Conservation (phyloP, 2,797 vertebrate genomes). For the Catharus ustulatus region DNA sequence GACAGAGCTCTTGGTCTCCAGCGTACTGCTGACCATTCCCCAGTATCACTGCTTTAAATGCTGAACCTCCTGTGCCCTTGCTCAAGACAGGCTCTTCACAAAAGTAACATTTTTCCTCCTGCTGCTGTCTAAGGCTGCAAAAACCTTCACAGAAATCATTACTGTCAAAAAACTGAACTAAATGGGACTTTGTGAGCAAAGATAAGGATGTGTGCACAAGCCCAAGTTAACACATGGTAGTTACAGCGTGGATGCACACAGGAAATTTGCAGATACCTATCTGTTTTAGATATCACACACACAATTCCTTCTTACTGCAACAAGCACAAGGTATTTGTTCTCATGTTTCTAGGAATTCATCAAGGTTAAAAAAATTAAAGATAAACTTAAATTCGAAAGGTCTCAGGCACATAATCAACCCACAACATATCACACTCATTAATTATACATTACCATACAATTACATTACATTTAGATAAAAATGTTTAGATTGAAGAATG, state of each 20-base stretch:
- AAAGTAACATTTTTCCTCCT: background rate
- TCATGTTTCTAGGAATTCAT: slow-evolving; percentile 8
- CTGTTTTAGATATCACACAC: background rate
- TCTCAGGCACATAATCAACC: slow-evolving; percentile 20
- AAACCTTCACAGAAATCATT: background rate
- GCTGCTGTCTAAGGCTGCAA: background rate
- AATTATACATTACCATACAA: slow-evolving; percentile 34
- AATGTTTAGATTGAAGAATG: slow-evolving; percentile 34
- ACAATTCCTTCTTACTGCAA: background rate
- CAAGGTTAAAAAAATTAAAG: slow-evolving; percentile 19
- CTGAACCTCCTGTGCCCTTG: background rate
- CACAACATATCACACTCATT: slow-evolving; percentile 3
- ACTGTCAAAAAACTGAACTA: background rate
- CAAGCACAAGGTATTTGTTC: slow-evolving; percentile 15
- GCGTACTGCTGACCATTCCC: background rate
- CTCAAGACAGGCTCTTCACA: background rate
- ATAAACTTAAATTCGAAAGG: slow-evolving; percentile 15
- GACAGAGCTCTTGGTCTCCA: background rate
- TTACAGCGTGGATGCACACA: background rate
- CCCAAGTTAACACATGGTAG: background rate
- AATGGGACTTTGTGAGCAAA: background rate
- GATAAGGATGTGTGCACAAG: background rate
- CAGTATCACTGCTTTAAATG: fast-evolving
- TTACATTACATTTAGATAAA: slow-evolving; percentile 39
- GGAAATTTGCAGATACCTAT: slow-evolving; percentile 13